Percentiles rank a stretch among this genome's conserved stretches.
Conservation (phyloP, 2,113 vertebrate species). For the Melanocharis versteri region DNA sequence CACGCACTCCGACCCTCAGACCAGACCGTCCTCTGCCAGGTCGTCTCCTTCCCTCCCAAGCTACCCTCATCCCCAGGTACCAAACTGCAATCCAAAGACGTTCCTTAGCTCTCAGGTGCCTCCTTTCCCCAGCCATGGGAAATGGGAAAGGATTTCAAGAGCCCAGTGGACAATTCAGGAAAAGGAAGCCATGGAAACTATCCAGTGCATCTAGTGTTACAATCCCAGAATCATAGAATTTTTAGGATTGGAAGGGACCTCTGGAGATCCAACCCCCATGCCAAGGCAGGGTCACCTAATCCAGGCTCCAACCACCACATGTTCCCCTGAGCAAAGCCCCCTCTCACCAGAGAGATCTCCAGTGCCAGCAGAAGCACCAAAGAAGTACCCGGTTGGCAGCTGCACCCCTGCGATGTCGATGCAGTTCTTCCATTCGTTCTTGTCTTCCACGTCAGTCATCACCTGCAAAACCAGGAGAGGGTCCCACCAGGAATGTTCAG, state of each 20-base stretch:
- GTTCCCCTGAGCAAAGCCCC: not conserved
- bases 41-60: not conserved
- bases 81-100: not conserved
- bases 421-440: slow-evolving; percentile 97
- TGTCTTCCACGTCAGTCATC: slow-evolving; percentile 93
- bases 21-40: not conserved
- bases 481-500: not conserved
- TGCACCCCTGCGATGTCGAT: slow-evolving; percentile 92
- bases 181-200: not conserved
- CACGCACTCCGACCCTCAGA: not conserved
- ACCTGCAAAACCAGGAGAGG: slow-evolving; percentile 69
- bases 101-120: not conserved
- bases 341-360: slow-evolving; percentile 93
- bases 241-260: not conserved
- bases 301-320: not conserved
- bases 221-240: not conserved
- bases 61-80: not conserved
- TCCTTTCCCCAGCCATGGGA: rapidly evolving
- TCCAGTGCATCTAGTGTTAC: not conserved
- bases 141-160: not conserved
- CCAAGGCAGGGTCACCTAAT: not conserved
- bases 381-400: slow-evolving; percentile 95
- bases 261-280: not conserved
- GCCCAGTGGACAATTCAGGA: not conserved
- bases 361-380: slow-evolving; percentile 93